phyloP scores from a whole-genome alignment of 2,888 invertebrate species.

The Agrochola lota region DNA sequence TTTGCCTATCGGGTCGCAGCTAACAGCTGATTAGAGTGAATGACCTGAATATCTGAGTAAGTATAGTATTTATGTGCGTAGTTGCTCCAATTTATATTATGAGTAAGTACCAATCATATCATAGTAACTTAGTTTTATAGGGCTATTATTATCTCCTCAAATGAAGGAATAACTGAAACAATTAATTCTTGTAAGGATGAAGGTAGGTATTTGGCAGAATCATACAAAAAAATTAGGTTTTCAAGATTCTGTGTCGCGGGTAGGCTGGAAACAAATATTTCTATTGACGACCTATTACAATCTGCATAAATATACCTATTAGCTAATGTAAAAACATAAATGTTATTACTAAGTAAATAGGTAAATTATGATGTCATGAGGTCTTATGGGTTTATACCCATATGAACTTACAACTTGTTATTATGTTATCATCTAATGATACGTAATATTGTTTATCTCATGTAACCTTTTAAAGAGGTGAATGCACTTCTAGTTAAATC shows the following conservation, averaged over 20 bases:
- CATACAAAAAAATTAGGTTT: neutral
- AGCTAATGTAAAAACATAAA: neutral
- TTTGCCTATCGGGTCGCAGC: slow-evolving; percentile 60
- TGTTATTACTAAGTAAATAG: neutral
- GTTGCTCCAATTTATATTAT: slow-evolving; percentile 25
- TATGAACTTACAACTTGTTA: neutral
- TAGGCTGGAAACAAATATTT: slow-evolving; percentile 32
- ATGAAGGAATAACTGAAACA: neutral
- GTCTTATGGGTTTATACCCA: no score
- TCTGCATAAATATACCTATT: neutral
- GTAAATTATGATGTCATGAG: neutral
- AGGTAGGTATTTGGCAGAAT: neutral
- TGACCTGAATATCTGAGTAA: slow-evolving; percentile 66
- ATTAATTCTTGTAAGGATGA: neutral
- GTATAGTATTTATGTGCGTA: slow-evolving; percentile 35
- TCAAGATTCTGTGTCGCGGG: slow-evolving; percentile 36
- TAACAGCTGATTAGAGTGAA: slow-evolving; percentile 76
- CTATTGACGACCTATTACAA: neutral
- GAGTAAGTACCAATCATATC: slow-evolving; percentile 8
- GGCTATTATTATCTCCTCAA: neutral
- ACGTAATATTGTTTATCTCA: neutral
- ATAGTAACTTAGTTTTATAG: neutral
- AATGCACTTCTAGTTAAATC: slow-evolving; percentile 3
- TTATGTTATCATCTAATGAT: slow-evolving; percentile 1
- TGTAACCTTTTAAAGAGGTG: neutral